Base-by-base conservation (phyloP, 2,797 vertebrate genomes). In the Sebastes alutus region DNA sequence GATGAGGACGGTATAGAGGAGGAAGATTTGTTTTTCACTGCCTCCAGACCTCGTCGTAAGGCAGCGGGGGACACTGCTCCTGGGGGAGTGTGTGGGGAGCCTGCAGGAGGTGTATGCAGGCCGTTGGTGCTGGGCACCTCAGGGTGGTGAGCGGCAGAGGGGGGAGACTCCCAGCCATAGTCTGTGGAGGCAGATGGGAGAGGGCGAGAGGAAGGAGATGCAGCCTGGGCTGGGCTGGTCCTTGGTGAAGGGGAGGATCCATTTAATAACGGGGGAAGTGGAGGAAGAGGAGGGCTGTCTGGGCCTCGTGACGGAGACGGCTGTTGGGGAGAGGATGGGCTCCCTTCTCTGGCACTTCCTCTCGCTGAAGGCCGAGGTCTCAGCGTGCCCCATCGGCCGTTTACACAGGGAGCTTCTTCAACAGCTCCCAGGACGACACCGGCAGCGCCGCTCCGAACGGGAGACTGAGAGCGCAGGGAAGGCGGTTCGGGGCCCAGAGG, bases 351-450 rank as follows among this genome's bases (percentile, higher is more conserved):
- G 16, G 97, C 97, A 3, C 94, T 1, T 89, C 95, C 10, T 94
- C 97, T 96, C 3, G 96, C 92, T 38, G 96, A 97, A 0, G 97
- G 96, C 29, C 98, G 92, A 42, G 98, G 98, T 52, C 98, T 94
- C 69, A 99, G 89, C 0, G 98, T 99, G 27, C 99, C 99, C 99
- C 99, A 99, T 72, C 99, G 97, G 5, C 98, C 98, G 0, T 99
- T 99, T 11, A 99, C 98, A 12, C 98, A 99, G 0, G 98, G 99
- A 20, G 96, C 98, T 88, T 99, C 98, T 14, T 99, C 98, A 0
- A 92, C 87, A 0, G 96, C 88, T n/a, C 90, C 97, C 76, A 96
- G 82, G 46, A 96, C 95, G 3, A 92, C 93, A 1, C 95, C 96
- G 0, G 95, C 95, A 1, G 83, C 89, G 66, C 95, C 94, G 0